These are phyloP conservation scores for Riptortus pedestris DNA, from an alignment of 1,140 invertebrate species.

Conservation along the genomic window DNA sequence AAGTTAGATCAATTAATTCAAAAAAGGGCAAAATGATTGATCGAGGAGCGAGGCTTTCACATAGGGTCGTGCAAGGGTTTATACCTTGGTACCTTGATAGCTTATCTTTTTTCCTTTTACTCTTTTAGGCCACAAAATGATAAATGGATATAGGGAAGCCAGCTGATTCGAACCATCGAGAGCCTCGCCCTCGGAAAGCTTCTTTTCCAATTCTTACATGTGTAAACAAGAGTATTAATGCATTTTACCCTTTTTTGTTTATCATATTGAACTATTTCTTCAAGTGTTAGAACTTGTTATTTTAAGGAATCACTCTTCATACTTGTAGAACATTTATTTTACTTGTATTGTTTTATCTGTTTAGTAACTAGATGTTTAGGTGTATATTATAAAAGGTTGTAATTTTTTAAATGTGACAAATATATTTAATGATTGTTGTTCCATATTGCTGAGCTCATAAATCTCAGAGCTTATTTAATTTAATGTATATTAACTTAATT, in stretches of 20 bases:
- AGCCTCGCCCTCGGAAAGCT: background rate
- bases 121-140: slow-evolving; percentile 27
- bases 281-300: background rate
- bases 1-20: background rate
- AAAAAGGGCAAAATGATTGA: background rate
- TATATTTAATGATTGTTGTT: slow-evolving; percentile 12
- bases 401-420: too few species aligned
- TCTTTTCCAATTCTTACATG: background rate
- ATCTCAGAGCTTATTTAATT: background rate
- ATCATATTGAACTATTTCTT: background rate
- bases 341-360: too few species aligned
- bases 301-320: too few species aligned
- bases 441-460: slow-evolving; percentile 1
- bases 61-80: slow-evolving; percentile 20
- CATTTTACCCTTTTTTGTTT: slow-evolving; percentile 8
- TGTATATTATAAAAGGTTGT: too few species aligned
- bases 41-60: slow-evolving; percentile 24
- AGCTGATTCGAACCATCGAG: background rate
- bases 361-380: too few species aligned
- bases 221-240: slow-evolving; percentile 9
- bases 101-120: slow-evolving; percentile 4
- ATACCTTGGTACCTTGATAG: background rate
- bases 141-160: slow-evolving; percentile 9
- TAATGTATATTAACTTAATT: background rate
- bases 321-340: too few species aligned